Percentiles rank a stretch among this genome's conserved stretches.
These are phyloP conservation scores for Noctua comes DNA, from an alignment of 2,888 invertebrate genomes.

Conservation along the genomic window DNA sequence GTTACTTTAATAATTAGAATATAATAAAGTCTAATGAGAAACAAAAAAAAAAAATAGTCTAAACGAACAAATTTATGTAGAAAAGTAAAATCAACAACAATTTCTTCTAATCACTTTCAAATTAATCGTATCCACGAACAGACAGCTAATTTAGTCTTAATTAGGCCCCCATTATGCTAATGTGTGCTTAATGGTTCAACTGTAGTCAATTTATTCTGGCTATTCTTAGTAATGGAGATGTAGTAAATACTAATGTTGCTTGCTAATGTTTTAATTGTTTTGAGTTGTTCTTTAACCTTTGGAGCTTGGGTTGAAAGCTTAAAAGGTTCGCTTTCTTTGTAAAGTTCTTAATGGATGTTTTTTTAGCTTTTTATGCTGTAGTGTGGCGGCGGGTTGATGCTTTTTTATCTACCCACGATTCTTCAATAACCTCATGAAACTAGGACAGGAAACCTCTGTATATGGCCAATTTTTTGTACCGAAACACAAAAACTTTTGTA, in stretches of 20 bases:
- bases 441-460: neutral
- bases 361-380: neutral
- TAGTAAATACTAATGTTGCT: constrained; percentile 32
- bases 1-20: neutral
- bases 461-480: neutral
- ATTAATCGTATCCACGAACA: constrained; percentile 14
- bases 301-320: constrained; percentile 1
- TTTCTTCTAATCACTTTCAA: constrained; percentile 24
- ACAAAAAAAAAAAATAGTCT: neutral
- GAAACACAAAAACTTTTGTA: neutral
- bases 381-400: neutral
- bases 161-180: constrained; percentile 36
- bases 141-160: constrained; percentile 29
- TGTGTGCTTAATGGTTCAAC: constrained; percentile 25
- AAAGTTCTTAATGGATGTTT: neutral
- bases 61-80: constrained; percentile 10
- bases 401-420: neutral
- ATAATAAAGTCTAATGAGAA: neutral
- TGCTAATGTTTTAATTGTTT: constrained; percentile 38
- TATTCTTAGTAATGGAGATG: constrained; percentile 34
- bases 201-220: constrained; percentile 27
- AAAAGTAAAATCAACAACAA: constrained; percentile 1
- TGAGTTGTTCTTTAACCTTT: constrained; percentile 24
- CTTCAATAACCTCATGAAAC: neutral
- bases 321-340: neutral